A percentile compares a stretch with the other conserved stretches of the same genome.
Conservation (phyloP, 2,797 vertebrate species). For the Pangasius larnaudii region DNA sequence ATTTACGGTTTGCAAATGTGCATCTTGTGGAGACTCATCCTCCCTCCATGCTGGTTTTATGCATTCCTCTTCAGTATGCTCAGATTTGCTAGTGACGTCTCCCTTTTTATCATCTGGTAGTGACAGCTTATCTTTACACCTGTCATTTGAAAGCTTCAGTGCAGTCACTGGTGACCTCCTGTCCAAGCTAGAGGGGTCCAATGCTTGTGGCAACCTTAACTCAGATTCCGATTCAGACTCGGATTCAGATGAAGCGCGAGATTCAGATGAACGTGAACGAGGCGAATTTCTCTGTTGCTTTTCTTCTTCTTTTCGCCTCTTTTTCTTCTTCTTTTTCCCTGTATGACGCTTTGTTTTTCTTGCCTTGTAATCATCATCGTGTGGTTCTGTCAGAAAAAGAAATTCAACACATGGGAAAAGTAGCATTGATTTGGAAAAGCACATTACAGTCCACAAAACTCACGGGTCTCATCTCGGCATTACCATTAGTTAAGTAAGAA, state of each 20-base stretch:
- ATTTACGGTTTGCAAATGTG: conserved; percentile 53
- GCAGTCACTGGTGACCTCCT: conserved; percentile 63
- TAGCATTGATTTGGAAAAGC: background rate
- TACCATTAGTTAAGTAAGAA: background rate
- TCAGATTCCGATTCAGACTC: conserved; percentile 77
- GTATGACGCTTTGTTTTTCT: conserved; percentile 94
- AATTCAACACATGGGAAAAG: background rate
- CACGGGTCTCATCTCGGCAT: background rate
- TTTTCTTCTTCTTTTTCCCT: conserved; percentile 93
- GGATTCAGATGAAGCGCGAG: conserved; percentile 65
- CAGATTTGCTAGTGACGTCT: conserved; percentile 34
- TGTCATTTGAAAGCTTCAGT: conserved; percentile 43
- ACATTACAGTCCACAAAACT: background rate
- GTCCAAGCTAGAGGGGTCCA: conserved; percentile 59
- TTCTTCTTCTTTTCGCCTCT: conserved; percentile 93
- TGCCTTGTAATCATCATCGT: conserved; percentile 80
- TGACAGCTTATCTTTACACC: conserved; percentile 25
- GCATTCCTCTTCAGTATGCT: conserved; percentile 48
- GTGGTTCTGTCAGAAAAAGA: conserved; percentile 69
- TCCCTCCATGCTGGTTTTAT: conserved; percentile 27
- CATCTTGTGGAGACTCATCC: conserved; percentile 19
- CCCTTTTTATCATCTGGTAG: conserved; percentile 42
- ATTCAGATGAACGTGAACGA: conserved; percentile 68
- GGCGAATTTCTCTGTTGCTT: conserved; percentile 84
- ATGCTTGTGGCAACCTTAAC: conserved; percentile 66